A percentile compares a stretch with the other conserved stretches of the same genome.
Conservation (phyloP, 2,797 vertebrate genomes). For the Cryptoprocta ferox region DNA sequence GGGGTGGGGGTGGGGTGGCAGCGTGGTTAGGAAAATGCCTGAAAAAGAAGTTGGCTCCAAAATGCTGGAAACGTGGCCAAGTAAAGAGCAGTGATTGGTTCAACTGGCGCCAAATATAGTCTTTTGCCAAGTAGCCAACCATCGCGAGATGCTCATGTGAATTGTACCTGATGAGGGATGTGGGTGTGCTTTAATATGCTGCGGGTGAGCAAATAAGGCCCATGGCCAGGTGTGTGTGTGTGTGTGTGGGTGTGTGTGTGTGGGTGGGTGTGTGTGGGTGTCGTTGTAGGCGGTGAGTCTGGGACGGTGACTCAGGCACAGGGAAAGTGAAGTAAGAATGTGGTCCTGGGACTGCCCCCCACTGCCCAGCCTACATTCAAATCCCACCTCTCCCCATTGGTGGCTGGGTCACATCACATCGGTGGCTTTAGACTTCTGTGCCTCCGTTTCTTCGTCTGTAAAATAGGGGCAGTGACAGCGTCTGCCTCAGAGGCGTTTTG, state of each 20-base stretch:
- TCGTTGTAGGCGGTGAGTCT: fast-evolving
- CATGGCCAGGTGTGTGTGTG: fast-evolving
- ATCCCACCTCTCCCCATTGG: neutral
- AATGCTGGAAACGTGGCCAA: neutral
- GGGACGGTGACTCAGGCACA: neutral
- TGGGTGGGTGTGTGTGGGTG: no score
- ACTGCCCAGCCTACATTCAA: neutral
- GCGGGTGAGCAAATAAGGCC: neutral
- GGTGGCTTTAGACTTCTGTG: neutral
- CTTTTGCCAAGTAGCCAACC: neutral
- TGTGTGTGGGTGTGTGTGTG: no score
- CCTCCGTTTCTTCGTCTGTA: neutral
- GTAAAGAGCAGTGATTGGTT: neutral
- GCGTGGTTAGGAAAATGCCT: neutral
- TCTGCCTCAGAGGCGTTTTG: neutral
- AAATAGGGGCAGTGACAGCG: neutral
- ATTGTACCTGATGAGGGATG: neutral
- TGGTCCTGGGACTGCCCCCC: neutral
- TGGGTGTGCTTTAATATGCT: neutral
- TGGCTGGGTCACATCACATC: neutral
- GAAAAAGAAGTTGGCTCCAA: neutral
- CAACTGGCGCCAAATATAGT: neutral
- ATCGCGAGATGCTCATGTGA: neutral
- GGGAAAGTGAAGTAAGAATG: neutral
- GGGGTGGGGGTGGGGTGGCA: no score